These are phyloP conservation scores for Clinocottus analis DNA, from an alignment of 2,113 vertebrate species.

Conservation along the genomic window DNA sequence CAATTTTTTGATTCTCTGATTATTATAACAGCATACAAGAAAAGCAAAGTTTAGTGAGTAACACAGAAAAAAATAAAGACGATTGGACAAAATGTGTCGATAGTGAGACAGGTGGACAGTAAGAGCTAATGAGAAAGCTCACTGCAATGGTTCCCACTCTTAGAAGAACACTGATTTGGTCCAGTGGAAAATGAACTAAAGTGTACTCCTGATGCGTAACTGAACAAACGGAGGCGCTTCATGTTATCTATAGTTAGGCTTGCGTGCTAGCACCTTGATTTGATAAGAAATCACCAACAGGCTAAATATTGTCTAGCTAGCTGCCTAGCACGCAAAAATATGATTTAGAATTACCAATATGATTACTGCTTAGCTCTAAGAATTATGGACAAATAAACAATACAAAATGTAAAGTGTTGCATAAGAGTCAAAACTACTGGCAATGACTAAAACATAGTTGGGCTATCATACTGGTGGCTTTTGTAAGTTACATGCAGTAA, in stretches of 20 bases:
- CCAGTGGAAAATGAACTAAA: background rate
- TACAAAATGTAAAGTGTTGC: constrained; percentile 24
- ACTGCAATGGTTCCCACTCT: constrained; percentile 2
- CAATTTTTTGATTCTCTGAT: background rate
- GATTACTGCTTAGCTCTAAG: constrained; percentile 10
- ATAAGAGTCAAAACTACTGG: constrained; percentile 31
- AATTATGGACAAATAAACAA: constrained; percentile 18
- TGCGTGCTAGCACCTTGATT: constrained; percentile 25
- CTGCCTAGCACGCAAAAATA: background rate
- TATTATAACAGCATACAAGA: background rate
- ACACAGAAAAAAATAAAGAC: no score
- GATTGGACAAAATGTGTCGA: background rate
- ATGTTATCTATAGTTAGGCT: constrained; percentile 20
- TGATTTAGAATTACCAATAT: background rate
- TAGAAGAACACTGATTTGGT: constrained; percentile 4
- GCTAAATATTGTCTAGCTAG: background rate
- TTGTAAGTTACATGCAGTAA: background rate
- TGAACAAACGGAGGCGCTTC: background rate
- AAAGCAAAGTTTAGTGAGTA: background rate
- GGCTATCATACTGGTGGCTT: constrained; percentile 1
- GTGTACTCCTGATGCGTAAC: background rate
- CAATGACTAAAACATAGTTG: constrained; percentile 9
- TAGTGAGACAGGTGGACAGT: background rate
- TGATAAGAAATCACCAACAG: constrained; percentile 23
- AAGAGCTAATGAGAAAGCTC: background rate